Evolutionary conservation across 2,797 vertebrate species (phyloP).

Genomic region (Falco naumanni): DNA sequence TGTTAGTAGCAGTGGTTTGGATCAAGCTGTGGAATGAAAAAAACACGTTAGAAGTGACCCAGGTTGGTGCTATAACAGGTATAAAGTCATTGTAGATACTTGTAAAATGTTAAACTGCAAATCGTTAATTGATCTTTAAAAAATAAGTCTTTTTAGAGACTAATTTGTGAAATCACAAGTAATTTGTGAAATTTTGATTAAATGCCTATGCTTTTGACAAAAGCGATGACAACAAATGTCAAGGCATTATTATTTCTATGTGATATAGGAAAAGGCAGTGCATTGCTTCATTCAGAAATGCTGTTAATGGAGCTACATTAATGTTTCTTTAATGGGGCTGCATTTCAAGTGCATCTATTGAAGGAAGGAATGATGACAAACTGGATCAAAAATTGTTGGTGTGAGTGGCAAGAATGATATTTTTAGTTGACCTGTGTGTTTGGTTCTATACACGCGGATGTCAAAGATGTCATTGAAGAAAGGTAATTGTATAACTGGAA

Average conservation of each 20-base stretch:
- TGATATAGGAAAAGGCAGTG: not conserved
- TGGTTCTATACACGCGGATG: not conserved
- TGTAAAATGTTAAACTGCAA: not conserved
- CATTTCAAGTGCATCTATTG: not conserved
- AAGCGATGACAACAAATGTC: not conserved
- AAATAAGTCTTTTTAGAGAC: fast-evolving
- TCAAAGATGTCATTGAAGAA: not conserved
- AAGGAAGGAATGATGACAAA: not conserved
- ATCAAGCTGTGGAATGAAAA: not conserved
- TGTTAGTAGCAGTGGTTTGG: not conserved
- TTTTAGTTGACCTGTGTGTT: not conserved
- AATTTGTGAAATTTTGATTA: not conserved
- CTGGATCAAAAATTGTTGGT: not conserved
- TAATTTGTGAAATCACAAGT: not conserved
- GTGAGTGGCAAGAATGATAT: not conserved
- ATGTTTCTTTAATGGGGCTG: not conserved
- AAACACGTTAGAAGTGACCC: too few relatives aligned
- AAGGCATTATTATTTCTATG: not conserved
- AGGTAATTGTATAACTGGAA: not conserved
- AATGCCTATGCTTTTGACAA: not conserved
- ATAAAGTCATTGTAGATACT: not conserved
- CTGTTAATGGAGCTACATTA: not conserved
- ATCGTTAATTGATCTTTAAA: not conserved
- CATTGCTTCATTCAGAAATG: not conserved
- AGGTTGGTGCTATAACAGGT: not conserved